Conservation (phyloP, 1,140 invertebrate species). For the Neocloeon triangulifer region DNA sequence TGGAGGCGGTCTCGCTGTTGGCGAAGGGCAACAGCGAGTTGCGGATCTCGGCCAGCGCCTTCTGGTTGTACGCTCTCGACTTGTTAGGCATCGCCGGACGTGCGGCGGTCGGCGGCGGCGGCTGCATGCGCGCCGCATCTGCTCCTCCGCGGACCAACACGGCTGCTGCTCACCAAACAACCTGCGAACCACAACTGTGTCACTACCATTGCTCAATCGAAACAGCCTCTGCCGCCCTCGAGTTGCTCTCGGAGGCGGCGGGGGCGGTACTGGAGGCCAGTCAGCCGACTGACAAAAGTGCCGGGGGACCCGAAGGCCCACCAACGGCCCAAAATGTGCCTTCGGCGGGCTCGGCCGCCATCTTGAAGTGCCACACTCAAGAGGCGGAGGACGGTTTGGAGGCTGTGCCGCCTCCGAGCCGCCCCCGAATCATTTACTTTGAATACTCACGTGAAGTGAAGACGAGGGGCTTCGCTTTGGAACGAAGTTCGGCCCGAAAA, state of each 20-base stretch:
- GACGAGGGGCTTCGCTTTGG: too few species aligned
- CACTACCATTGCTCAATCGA: too few species aligned
- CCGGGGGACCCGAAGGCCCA: conserved; percentile 19
- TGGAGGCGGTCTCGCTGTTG: conserved; percentile 39
- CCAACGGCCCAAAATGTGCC: conserved; percentile 27
- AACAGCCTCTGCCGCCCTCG: too few species aligned
- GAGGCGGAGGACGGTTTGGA: too few species aligned
- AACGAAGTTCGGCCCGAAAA: too few species aligned
- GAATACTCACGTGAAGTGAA: too few species aligned
- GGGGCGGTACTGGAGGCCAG: too few species aligned
- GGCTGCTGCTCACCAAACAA: background rate
- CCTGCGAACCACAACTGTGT: too few species aligned
- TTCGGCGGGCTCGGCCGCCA: conserved; percentile 30
- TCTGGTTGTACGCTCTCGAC: conserved; percentile 58
- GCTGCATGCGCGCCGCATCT: conserved; percentile 33
- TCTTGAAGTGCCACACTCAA: conserved; percentile 37
- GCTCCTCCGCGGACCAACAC: background rate
- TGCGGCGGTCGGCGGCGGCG: conserved; percentile 29
- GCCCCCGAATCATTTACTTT: too few species aligned
- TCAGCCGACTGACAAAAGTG: too few species aligned
- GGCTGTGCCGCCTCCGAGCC: too few species aligned
- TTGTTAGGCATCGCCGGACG: conserved; percentile 38
- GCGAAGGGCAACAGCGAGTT: conserved; percentile 67
- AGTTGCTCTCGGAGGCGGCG: too few species aligned
- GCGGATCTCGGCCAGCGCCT: conserved; percentile 67